Conservation (phyloP, 1,140 invertebrate species). For the Leptoteleia sp. region DNA sequence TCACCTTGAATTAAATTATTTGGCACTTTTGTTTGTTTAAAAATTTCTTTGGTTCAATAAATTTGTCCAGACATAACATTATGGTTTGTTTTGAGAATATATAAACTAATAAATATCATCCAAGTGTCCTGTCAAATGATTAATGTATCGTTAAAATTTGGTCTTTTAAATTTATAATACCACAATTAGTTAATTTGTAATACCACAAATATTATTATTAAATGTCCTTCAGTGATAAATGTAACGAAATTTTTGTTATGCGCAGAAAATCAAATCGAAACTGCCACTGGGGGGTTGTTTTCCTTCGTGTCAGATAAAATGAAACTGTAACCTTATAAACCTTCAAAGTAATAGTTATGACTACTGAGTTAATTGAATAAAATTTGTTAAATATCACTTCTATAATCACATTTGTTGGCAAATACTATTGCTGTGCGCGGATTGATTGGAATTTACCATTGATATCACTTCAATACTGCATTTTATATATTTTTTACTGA, state of each 20-base stretch:
- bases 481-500: background rate
- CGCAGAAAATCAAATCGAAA: background rate
- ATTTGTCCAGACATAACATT: background rate
- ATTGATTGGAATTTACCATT: background rate
- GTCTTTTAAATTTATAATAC: too few relatives aligned
- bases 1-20: constrained; percentile 1
- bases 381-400: constrained; percentile 3
- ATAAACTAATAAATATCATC: background rate
- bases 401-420: constrained; percentile 1
- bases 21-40: constrained; percentile 1
- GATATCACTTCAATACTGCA: background rate
- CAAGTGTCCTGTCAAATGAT: too few relatives aligned
- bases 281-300: background rate
- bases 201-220: too few relatives aligned
- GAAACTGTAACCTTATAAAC: constrained; percentile 5
- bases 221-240: too few relatives aligned
- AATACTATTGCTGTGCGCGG: background rate
- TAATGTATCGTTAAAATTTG: too few relatives aligned
- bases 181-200: too few relatives aligned
- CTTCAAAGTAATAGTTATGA: background rate
- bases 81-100: background rate
- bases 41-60: background rate
- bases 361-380: background rate
- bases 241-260: too few relatives aligned
- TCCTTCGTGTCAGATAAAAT: constrained; percentile 2